Conservation (phyloP, 2,888 invertebrate species). For the Metallyticus violacea region DNA sequence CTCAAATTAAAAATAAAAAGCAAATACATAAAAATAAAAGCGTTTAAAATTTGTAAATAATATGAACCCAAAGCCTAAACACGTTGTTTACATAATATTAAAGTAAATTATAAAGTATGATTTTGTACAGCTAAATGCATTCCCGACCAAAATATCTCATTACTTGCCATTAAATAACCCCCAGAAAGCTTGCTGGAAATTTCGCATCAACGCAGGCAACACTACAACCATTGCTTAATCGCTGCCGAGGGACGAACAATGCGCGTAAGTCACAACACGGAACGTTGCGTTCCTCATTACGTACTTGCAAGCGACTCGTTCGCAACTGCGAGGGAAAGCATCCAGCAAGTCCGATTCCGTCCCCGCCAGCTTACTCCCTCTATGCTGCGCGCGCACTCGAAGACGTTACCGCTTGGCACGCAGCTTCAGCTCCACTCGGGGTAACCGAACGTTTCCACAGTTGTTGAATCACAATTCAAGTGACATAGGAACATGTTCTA, state of each 20-base stretch:
- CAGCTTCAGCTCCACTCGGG: background rate
- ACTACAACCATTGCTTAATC: background rate
- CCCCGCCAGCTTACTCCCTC: background rate
- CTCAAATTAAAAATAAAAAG: too few species aligned
- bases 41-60: too few species aligned
- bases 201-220: background rate
- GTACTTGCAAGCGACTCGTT: background rate
- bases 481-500: background rate
- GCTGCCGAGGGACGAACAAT: background rate
- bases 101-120: background rate
- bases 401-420: too few species aligned
- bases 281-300: background rate
- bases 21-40: too few species aligned
- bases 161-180: background rate
- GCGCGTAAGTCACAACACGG: background rate
- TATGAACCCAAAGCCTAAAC: too few species aligned
- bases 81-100: too few species aligned
- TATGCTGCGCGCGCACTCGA: background rate
- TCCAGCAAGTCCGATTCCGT: background rate
- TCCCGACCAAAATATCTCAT: too few species aligned
- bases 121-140: background rate
- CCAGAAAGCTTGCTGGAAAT: background rate
- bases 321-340: background rate
- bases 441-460: background rate
- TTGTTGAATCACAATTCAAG: background rate